phyloP scores from a whole-genome alignment of 2,888 invertebrate genomes.

The Drosophila siamana region DNA sequence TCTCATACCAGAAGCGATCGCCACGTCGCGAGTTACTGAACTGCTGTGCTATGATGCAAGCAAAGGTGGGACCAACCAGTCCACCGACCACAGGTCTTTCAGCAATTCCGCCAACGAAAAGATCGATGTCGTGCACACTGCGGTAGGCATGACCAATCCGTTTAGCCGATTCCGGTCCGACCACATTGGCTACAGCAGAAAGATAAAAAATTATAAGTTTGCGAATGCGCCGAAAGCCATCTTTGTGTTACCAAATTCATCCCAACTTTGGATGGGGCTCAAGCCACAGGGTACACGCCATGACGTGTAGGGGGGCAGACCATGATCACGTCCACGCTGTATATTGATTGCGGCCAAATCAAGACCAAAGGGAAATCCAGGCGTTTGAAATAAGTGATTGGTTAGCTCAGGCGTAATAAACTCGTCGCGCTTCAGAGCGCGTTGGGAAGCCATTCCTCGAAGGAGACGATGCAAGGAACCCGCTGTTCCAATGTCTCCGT shows the following conservation, averaged over 20 bases:
- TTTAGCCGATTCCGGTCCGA: conserved; percentile 88
- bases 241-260: conserved; percentile 87
- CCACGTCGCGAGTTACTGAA: conserved; percentile 92
- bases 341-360: conserved; percentile 95
- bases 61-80: conserved; percentile 94
- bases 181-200: conserved; percentile 86
- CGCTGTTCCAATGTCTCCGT: conserved; percentile 90
- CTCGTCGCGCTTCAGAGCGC: conserved; percentile 92
- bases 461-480: conserved; percentile 93
- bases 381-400: conserved; percentile 93
- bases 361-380: conserved; percentile 90
- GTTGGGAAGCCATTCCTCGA: conserved; percentile 91
- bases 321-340: conserved; percentile 94
- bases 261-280: conserved; percentile 88
- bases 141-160: conserved; percentile 88
- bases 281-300: conserved; percentile 94
- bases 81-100: conserved; percentile 91
- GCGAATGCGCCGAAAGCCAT: background rate
- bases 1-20: conserved; percentile 94
- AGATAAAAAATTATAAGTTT: background rate
- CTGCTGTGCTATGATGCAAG: conserved; percentile 94
- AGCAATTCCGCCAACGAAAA: conserved; percentile 92
- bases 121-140: conserved; percentile 92
- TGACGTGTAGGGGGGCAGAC: conserved; percentile 91
- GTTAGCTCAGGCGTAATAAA: conserved; percentile 93